phyloP scores from a whole-genome alignment of 2,888 invertebrate species.

The Parnassius glacialis region DNA sequence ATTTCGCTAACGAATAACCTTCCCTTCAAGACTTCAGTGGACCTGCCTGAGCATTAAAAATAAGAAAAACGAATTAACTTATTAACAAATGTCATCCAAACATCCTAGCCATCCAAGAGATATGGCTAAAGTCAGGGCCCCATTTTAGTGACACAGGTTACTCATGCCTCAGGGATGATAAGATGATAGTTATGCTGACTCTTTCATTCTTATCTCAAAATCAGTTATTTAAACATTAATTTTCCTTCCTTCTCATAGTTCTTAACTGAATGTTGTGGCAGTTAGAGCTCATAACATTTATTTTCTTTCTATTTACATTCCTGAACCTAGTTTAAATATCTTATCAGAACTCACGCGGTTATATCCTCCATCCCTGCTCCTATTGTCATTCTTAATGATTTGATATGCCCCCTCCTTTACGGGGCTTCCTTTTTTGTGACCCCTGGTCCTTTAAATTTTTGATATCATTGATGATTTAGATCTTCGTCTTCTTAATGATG shows the following conservation, averaged over 20 bases:
- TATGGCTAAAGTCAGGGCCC: neutral
- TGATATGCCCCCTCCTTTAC: neutral
- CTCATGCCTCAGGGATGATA: neutral
- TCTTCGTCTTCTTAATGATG: too few species aligned
- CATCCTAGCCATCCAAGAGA: neutral
- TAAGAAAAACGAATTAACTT: neutral
- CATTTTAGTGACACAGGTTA: neutral
- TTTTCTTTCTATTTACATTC: too few species aligned
- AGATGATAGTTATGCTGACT: neutral
- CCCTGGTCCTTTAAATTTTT: too few species aligned
- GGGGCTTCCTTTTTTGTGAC: neutral
- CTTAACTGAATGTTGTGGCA: neutral
- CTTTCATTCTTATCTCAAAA: too few species aligned
- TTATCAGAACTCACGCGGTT: neutral
- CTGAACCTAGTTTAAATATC: neutral
- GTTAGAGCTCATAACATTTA: neutral
- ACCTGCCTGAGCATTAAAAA: too few species aligned
- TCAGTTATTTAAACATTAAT: neutral
- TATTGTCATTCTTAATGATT: neutral
- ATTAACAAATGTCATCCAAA: neutral
- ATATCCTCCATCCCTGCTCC: neutral
- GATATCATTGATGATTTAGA: too few species aligned
- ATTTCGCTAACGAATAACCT: neutral
- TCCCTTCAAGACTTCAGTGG: too few species aligned
- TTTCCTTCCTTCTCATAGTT: neutral